These are phyloP conservation scores for Drosophila helvetica DNA, from an alignment of 2,888 invertebrate species.

Conservation along the genomic window DNA sequence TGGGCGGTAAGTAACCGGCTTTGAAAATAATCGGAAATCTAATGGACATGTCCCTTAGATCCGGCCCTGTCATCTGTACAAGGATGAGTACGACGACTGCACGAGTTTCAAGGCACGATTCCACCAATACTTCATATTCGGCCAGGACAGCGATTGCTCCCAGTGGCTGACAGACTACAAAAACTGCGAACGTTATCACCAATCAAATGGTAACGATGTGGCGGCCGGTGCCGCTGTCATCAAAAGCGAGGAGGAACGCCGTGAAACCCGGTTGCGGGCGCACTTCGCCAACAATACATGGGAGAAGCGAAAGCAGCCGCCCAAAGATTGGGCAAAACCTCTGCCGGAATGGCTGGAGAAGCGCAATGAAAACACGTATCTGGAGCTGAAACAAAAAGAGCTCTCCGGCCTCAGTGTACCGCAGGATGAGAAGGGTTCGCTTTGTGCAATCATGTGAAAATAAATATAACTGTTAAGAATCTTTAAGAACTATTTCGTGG, in stretches of 20 bases:
- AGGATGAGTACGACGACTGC: conserved; percentile 93
- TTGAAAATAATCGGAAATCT: neutral
- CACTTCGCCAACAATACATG: conserved; percentile 92
- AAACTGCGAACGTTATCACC: conserved; percentile 89
- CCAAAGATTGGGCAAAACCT: conserved; percentile 92
- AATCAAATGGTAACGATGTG: conserved; percentile 85
- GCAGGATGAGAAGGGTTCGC: conserved; percentile 58
- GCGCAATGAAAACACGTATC: conserved; percentile 87
- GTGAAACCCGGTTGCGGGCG: conserved; percentile 86
- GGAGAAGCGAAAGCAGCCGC: conserved; percentile 90
- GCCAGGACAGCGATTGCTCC: conserved; percentile 89
- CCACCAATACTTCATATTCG: conserved; percentile 93
- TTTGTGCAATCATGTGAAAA: conserved; percentile 79
- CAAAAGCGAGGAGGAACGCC: conserved; percentile 88
- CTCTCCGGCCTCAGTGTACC: conserved; percentile 83
- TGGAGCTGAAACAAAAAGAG: conserved; percentile 88
- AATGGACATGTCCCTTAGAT: conserved; percentile 85
- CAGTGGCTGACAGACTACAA: conserved; percentile 91
- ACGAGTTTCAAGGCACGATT: conserved; percentile 90
- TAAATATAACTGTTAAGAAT: conserved; percentile 14
- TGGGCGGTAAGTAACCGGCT: conserved; percentile 74
- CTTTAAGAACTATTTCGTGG: neutral
- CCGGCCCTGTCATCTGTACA: conserved; percentile 90
- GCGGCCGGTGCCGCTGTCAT: conserved; percentile 88
- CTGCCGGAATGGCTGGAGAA: conserved; percentile 90